phyloP scores from a whole-genome alignment of 1,140 invertebrate species.

The Sitobion miscanthi region DNA sequence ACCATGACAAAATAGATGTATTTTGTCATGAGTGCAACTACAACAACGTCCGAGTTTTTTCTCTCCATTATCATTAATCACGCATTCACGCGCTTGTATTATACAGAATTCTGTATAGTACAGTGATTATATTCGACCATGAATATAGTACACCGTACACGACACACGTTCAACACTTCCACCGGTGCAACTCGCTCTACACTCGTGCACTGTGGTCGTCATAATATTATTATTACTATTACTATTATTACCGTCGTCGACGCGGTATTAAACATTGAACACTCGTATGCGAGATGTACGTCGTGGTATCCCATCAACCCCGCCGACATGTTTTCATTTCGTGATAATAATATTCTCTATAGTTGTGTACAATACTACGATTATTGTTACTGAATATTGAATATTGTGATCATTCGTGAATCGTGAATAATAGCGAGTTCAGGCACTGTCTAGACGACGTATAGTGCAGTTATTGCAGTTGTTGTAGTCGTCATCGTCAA shows the following conservation, averaged over 20 bases:
- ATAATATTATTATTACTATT: neutral
- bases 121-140: too few relatives aligned
- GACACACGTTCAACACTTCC: neutral
- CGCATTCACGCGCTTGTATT: neutral
- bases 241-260: neutral
- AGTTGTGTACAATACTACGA: neutral
- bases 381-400: neutral
- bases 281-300: neutral
- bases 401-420: neutral
- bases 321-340: slow-evolving; percentile 43
- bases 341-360: slow-evolving; percentile 30
- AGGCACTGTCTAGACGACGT: too few relatives aligned
- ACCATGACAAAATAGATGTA: too few relatives aligned
- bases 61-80: neutral
- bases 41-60: neutral
- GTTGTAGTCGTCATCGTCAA: neutral
- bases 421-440: too few relatives aligned
- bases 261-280: slow-evolving; percentile 1
- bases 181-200: neutral
- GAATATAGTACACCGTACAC: neutral
- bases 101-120: too few relatives aligned
- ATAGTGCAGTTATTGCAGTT: neutral
- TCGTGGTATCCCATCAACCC: neutral
- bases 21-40: neutral
- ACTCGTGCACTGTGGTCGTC: too few relatives aligned